Percentiles rank a stretch among this genome's conserved stretches.
Conservation (phyloP, 1,140 invertebrate genomes). For the Scaptomyza hsui region DNA sequence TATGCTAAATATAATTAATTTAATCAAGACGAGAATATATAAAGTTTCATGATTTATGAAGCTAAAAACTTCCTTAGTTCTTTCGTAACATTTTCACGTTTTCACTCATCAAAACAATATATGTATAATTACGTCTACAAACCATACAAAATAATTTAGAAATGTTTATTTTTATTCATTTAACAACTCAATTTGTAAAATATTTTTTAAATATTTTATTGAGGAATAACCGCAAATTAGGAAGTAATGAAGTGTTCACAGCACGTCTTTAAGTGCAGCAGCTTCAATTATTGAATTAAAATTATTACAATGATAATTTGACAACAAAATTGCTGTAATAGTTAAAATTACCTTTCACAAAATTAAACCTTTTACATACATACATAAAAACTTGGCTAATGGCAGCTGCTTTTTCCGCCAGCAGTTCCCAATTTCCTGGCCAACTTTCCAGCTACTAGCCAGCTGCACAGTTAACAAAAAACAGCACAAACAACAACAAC, state of each 20-base stretch:
- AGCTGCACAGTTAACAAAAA: conserved; percentile 33
- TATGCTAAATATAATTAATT: neutral
- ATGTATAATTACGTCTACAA: neutral
- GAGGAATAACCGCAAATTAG: neutral
- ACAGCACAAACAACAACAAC: conserved; percentile 5
- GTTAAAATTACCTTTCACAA: conserved; percentile 5
- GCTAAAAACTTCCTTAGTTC: too few species aligned
- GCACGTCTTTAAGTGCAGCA: too few species aligned
- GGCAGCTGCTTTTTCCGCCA: conserved; percentile 43
- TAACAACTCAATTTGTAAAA: neutral
- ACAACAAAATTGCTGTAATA: neutral
- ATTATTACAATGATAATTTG: neutral
- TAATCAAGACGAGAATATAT: neutral
- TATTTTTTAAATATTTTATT: neutral
- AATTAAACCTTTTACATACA: conserved; percentile 10
- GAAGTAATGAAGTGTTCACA: neutral
- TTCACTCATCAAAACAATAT: neutral
- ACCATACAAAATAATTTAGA: too few species aligned
- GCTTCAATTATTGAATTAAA: conserved; percentile 1
- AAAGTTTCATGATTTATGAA: neutral
- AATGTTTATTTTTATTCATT: neutral
- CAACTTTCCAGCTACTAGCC: conserved; percentile 11
- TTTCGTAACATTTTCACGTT: neutral
- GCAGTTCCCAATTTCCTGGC: conserved; percentile 15
- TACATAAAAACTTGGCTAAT: neutral